phyloP scores from a whole-genome alignment of 2,888 invertebrate genomes.

The Tipula unca region DNA sequence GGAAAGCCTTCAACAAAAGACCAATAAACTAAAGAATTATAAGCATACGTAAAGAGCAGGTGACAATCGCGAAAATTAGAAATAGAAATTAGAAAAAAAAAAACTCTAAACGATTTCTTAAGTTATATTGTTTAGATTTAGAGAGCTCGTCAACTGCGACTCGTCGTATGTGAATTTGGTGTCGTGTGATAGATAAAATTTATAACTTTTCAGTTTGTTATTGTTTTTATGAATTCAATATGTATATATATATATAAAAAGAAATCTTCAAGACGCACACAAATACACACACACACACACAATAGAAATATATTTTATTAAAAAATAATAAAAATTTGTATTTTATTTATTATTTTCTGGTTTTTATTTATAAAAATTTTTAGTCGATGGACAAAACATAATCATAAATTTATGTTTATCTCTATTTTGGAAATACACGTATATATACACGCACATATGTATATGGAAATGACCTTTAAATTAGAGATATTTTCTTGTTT shows the following conservation, averaged over 20 bases:
- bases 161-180: not conserved
- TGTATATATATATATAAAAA: not conserved
- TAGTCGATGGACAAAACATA: conserved; percentile 8
- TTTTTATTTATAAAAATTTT: not conserved
- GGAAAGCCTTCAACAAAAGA: conserved; percentile 14
- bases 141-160: not conserved
- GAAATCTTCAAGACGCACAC: not conserved
- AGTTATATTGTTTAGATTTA: not conserved
- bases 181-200: not conserved
- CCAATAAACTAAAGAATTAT: not conserved
- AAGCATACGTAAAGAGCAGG: not conserved
- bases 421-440: not conserved
- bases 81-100: not conserved
- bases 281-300: no score
- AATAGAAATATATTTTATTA: conserved; percentile 8
- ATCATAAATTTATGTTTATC: conserved; percentile 14
- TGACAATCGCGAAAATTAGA: not conserved
- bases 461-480: conserved; percentile 8
- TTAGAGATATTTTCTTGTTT: not conserved
- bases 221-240: not conserved
- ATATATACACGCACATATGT: no score
- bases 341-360: conserved; percentile 8
- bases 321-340: not conserved
- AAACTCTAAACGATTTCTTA: not conserved
- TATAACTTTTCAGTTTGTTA: not conserved